Conservation (phyloP, 2,113 vertebrate genomes). For the Megaceryle torquata region DNA sequence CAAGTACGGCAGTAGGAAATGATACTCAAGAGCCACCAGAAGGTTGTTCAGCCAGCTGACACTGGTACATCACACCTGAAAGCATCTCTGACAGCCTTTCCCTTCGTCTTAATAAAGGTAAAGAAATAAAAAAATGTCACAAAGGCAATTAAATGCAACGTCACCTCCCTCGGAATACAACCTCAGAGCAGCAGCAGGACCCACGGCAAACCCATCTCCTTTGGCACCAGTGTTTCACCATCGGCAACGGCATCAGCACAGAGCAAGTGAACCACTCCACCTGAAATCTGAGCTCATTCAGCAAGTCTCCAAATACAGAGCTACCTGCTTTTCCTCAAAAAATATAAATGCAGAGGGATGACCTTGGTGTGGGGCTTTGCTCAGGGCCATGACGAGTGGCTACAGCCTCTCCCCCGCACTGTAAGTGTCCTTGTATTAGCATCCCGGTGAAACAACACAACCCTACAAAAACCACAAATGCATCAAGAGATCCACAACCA, state of each 20-base stretch:
- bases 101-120: not conserved
- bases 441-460: not conserved
- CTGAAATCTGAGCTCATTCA: not conserved
- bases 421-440: not conserved
- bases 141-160: not conserved
- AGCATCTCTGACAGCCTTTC: not conserved
- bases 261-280: rapidly evolving
- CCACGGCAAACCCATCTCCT: not conserved
- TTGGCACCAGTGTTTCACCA: rapidly evolving
- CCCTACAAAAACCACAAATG: not conserved
- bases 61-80: not conserved
- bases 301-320: not conserved
- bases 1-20: rapidly evolving
- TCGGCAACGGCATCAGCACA: not conserved
- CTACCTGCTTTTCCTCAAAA: not conserved
- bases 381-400: rapidly evolving
- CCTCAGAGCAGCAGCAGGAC: not conserved
- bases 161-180: not conserved
- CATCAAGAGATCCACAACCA: not conserved
- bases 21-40: not conserved
- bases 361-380: not conserved
- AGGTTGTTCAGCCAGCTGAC: not conserved
- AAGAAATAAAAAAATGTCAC: not conserved
- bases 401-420: rapidly evolving
- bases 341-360: not conserved